A percentile compares a stretch with the other conserved stretches of the same genome.
phyloP scores from a whole-genome alignment of 2,888 invertebrate species.

The Ptilodon capucinus region DNA sequence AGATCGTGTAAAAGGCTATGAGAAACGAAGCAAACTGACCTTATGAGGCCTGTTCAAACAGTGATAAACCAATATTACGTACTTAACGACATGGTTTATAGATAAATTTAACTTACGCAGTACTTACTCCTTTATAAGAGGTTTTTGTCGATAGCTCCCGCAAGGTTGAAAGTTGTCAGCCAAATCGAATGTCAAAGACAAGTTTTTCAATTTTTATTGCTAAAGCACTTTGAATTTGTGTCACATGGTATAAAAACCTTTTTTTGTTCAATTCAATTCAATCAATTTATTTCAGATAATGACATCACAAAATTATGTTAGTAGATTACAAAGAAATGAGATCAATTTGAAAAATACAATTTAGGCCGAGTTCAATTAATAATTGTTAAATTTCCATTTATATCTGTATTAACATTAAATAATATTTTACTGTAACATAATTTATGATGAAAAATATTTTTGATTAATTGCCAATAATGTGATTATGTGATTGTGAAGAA shows the following conservation, averaged over 20 bases:
- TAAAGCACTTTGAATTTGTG: background rate
- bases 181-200: constrained; percentile 8
- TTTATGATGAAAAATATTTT: too few relatives aligned
- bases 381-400: too few relatives aligned
- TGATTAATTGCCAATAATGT: too few relatives aligned
- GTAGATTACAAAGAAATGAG: too few relatives aligned
- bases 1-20: constrained; percentile 37
- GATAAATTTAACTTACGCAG: constrained; percentile 35
- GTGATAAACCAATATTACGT: constrained; percentile 54
- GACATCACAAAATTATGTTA: too few relatives aligned
- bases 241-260: too few relatives aligned
- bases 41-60: constrained; percentile 59
- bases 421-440: too few relatives aligned
- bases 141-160: constrained; percentile 11
- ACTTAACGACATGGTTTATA: constrained; percentile 32
- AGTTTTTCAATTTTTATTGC: background rate
- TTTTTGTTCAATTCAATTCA: too few relatives aligned
- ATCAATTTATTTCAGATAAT: too few relatives aligned
- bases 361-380: too few relatives aligned
- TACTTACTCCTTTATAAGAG: constrained; percentile 33
- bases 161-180: constrained; percentile 7
- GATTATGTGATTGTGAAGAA: background rate
- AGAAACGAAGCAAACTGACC: constrained; percentile 35
- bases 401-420: too few relatives aligned
- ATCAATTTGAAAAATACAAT: too few relatives aligned